Base-by-base conservation (phyloP, 2,113 vertebrate genomes). In the Onychorhynchus coronatus region DNA sequence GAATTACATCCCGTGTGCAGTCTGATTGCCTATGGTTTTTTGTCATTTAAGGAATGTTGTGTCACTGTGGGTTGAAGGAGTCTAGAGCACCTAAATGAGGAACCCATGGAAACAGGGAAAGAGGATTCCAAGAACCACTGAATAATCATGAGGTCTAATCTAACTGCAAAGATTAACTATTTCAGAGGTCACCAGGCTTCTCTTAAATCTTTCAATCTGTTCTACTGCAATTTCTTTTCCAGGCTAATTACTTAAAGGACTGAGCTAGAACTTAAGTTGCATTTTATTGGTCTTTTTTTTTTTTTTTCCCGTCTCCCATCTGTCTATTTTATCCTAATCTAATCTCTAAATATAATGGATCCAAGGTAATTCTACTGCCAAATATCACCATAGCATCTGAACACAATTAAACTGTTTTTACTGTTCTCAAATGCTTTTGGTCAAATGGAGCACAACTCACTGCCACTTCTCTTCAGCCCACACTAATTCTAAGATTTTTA, bases 191-290 rank as follows among this genome's bases (percentile, higher is more conserved):
- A 88, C 31, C 0, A 2, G 37, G 47, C 37, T 72, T 81, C 63
- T 92, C 65, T 89, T 81, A 78, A 75, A 68, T 63, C 68, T 81
- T 88, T 80, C 82, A 93, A 31, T 91, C 59, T 85, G 78, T 79
- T 80, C 42, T 77, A 52, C 67, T 59, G 42, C 28, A 49, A 44
- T 56, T 79, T 79, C 24, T 93, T 90, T 67, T 52, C 71, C 61
- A 56, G 62, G 76, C 61, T 93, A 94, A 95, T 95, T 95, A 94
- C 89, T 83, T 91, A 75, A 83, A 85, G 35, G 56, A 44, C 75
- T 90, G 61, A 91, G 61, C 42, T 88, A 81, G 52, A 93, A 92
- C 28, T 90, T 73, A 5, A 65, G 47, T 44, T 94, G 61, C 18
- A 28, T 77, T 88, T 93, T 82, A 76, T 63, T 23, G 2, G 11